Evolutionary conservation across 2,888 invertebrate genomes (phyloP), one percentile per base, ranked within the genome.

Genomic region (Drosophila neutralis): DNA sequence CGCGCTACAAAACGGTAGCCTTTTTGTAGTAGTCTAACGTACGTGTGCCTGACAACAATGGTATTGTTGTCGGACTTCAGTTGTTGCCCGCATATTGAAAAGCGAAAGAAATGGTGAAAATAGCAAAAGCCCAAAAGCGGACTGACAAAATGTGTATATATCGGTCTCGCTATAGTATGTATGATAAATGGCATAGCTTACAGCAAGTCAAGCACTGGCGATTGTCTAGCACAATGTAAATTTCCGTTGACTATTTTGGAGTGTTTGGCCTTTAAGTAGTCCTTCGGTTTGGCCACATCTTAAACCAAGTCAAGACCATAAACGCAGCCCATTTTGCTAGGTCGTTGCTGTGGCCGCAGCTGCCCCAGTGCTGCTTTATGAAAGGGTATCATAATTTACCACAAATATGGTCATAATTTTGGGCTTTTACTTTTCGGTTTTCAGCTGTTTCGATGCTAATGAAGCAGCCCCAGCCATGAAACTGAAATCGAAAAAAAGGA

Each of bases 171-270:
- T 63, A 51, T 78, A 48, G 21, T 81, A 60, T 83, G 58, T 84
- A 90, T 90, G 91, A 90, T 91, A 90, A 91, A 90, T 90, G 91
- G 89, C 89, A 91, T 85, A 88, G 83, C 87, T 90, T 86, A 51
- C 79, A 74, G 68, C 82, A 79, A 87, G 83, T 82, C 82, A 83
- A 76, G 78, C 87, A 74, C 86, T 80, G 82, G 90, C 90, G 87
- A 89, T 90, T 84, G 87, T 87, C 68, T 73, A 57, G 58, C 80
- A 85, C 89, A 85, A 85, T 89, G 89, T 87, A 85, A 89, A 85
- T 89, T 89, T 89, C 52, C 63, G 70, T 78, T 75, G 80, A 71
- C 85, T 68, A 82, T 87, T 85, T 89, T 67, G 67, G 85, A 58
- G 51, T 76, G 76, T 82, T 80, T 76, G 72, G 69, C 64, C 69